These are phyloP conservation scores for Papilio demoleus DNA, from an alignment of 2,888 invertebrate genomes.

Conservation along the genomic window DNA sequence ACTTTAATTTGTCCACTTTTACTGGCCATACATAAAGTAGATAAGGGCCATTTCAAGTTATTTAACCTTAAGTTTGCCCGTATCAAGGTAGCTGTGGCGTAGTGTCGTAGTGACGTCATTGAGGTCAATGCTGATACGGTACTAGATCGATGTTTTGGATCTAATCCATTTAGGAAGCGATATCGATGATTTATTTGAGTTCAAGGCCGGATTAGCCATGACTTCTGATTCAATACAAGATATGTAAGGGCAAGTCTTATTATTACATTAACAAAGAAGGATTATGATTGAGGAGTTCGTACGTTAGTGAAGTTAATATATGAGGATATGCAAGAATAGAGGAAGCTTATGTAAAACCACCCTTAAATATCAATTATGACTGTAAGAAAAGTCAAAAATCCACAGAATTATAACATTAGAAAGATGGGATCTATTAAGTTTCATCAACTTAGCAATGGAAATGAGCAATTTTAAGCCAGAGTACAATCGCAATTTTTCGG, in stretches of 20 bases:
- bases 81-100: neutral
- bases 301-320: too few relatives aligned
- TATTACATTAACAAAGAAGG: neutral
- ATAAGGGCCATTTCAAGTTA: neutral
- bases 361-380: too few relatives aligned
- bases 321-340: too few relatives aligned
- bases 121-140: slow-evolving; percentile 35
- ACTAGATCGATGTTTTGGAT: slow-evolving; percentile 31
- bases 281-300: too few relatives aligned
- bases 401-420: neutral
- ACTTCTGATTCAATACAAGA: neutral
- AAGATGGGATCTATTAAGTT: neutral
- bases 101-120: too few relatives aligned
- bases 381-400: too few relatives aligned
- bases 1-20: too few relatives aligned
- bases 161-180: slow-evolving; percentile 42
- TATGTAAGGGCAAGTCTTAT: neutral
- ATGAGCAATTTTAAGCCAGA: slow-evolving; percentile 22
- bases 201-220: slow-evolving; percentile 22
- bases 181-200: slow-evolving; percentile 40
- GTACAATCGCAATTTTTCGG: slow-evolving; percentile 38
- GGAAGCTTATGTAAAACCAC: too few relatives aligned
- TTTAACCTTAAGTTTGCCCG: neutral
- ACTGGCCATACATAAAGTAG: too few relatives aligned
- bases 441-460: neutral